These are phyloP conservation scores for Globicephala melas DNA, from an alignment of 2,113 vertebrate species.

Conservation along the genomic window DNA sequence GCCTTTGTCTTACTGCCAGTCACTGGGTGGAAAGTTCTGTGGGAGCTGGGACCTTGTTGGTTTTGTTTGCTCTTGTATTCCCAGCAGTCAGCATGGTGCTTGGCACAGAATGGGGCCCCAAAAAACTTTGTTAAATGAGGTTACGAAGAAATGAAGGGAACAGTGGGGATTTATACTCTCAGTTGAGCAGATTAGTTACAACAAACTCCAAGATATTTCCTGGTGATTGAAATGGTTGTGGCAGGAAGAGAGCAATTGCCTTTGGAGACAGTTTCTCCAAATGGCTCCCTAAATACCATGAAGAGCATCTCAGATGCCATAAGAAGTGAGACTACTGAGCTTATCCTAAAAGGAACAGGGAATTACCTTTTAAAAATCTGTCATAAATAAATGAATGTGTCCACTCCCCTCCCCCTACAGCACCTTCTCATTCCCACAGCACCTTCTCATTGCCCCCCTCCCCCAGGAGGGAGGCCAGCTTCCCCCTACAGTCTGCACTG, in stretches of 20 bases:
- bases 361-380: neutral
- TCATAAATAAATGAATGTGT: neutral
- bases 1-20: neutral
- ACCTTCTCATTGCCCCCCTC: neutral
- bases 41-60: neutral
- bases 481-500: neutral
- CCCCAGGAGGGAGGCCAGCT: neutral
- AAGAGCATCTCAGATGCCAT: neutral
- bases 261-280: constrained; percentile 33
- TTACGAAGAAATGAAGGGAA: neutral
- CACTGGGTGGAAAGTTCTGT: neutral
- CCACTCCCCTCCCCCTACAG: neutral
- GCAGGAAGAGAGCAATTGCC: constrained; percentile 52
- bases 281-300: neutral
- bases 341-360: neutral
- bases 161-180: neutral
- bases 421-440: neutral
- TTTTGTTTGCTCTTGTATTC: neutral
- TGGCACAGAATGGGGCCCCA: neutral
- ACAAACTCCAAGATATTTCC: neutral
- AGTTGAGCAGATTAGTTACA: constrained; percentile 7
- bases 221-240: neutral
- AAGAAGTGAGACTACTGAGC: neutral
- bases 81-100: neutral
- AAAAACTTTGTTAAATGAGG: neutral